Base-by-base conservation (phyloP, 2,113 vertebrate genomes). In the Picathartes gymnocephalus region DNA sequence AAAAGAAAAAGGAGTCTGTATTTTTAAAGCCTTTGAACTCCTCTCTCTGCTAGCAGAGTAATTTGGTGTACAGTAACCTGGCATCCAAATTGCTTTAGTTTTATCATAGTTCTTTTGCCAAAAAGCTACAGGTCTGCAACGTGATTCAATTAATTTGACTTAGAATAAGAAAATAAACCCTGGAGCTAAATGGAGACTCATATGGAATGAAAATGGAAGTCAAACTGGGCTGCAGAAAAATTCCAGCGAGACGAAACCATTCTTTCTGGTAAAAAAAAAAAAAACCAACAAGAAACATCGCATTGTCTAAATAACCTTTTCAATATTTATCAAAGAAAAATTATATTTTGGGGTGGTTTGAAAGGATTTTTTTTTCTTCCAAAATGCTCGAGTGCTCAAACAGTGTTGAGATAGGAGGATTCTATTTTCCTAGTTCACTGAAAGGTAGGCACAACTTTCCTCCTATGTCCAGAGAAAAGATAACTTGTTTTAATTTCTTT, bases 21-120 rank as follows among this genome's bases (percentile, higher is more conserved):
- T 74, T 60, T 83, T 47, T 56, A 40, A 53, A 70, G 81, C 23
- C 65, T 92, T 86, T 89, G 65, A 81, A 91, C 33, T 78, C 22
- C 11, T 56, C 15, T 76, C 33, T 78, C 44, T 71, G 19, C 57
- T 72, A 44, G 20, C 25, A 74, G 39, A 64, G 33, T 72, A 28
- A 88, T 91, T 91, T 81, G 44, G 7, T 56, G 30, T 68, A 50
- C 11, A 35, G 72, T 35, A 62, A 31, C 8, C 68, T 9, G 18
- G 44, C 40, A 69, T 80, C 79, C 45, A 66, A 42, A 69, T 39
- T 74, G 19, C 42, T 85, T 91, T 53, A 28, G 15, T 53, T 87
- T 89, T 60, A n/a, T 86, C 12, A 11, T 13, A 54, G 35, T 54
- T 79, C 21, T 90, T 82, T 90, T 61, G 21, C 30, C 15, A n/a